Conservation (phyloP, 2,797 vertebrate species). For the Phalloptychus januarius region DNA sequence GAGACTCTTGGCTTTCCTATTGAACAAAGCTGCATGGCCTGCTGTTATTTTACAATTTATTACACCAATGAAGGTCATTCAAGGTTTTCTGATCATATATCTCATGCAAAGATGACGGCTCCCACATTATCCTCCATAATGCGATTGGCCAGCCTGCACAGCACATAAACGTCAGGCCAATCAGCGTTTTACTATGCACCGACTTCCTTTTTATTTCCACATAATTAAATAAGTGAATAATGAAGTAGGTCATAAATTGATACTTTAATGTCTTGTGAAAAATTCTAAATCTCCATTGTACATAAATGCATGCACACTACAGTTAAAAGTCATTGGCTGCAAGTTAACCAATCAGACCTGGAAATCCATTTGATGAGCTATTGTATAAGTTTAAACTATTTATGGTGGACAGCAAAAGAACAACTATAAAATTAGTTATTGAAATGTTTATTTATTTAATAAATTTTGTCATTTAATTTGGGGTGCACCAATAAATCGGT, state of each 20-base stretch:
- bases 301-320: neutral
- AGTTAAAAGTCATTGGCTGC: neutral
- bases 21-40: neutral
- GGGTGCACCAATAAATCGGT: neutral
- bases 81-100: neutral
- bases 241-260: neutral
- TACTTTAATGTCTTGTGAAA: neutral
- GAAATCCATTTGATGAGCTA: neutral
- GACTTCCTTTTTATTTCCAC: neutral
- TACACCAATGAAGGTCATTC: neutral
- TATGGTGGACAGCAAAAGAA: neutral
- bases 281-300: neutral
- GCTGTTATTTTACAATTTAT: neutral
- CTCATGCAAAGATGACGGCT: neutral
- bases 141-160: neutral
- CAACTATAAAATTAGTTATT: neutral
- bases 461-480: neutral
- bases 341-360: neutral
- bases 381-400: neutral
- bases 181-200: neutral
- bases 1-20: neutral
- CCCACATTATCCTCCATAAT: neutral
- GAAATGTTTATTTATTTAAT: no score
- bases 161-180: neutral
- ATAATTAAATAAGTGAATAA: neutral